Conservation (phyloP, 2,113 vertebrate species). For the Serinus canaria region DNA sequence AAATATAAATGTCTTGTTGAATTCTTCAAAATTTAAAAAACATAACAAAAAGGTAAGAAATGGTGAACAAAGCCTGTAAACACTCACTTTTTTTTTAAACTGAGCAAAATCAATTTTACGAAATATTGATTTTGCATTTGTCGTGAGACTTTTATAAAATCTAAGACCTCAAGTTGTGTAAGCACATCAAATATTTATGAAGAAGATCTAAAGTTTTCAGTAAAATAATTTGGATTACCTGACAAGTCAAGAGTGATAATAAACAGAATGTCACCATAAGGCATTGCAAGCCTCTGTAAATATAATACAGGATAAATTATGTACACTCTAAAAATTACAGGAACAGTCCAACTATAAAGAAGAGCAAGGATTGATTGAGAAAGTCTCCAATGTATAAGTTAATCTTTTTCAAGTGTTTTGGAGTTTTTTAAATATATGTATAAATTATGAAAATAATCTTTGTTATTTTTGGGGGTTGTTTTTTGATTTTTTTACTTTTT, state of each 20-base stretch:
- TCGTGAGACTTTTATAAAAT: background rate
- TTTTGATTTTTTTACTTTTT: no score
- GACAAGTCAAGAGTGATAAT: background rate
- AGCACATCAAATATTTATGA: background rate
- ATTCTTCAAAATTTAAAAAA: background rate
- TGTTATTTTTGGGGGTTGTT: fast-evolving
- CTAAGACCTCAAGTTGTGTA: background rate
- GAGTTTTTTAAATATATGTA: background rate
- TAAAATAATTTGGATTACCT: background rate
- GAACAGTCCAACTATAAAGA: background rate
- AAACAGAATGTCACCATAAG: background rate
- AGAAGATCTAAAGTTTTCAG: background rate
- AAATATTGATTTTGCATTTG: background rate
- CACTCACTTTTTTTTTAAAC: background rate
- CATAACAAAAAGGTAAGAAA: background rate
- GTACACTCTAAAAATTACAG: background rate
- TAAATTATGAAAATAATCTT: background rate
- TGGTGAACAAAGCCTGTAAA: background rate
- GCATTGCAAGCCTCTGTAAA: background rate
- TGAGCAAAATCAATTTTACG: background rate
- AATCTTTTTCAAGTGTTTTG: background rate
- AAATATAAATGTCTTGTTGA: background rate
- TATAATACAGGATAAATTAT: background rate
- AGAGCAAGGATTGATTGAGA: background rate
- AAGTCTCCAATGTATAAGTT: background rate